phyloP scores from a whole-genome alignment of 2,113 vertebrate species.

The Aplodontia rufa region DNA sequence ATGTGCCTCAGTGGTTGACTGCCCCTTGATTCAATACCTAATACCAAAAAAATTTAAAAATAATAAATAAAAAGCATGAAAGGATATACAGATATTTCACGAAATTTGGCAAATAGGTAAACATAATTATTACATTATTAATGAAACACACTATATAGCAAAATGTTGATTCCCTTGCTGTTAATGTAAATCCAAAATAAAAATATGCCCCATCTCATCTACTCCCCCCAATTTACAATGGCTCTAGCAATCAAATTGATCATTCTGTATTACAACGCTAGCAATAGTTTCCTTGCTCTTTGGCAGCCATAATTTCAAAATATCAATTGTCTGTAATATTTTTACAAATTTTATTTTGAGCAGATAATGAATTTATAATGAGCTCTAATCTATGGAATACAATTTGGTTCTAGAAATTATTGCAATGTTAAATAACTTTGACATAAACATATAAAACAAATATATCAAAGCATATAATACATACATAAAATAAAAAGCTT shows the following conservation, averaged over 20 bases:
- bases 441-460: background rate
- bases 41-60: no score
- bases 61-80: background rate
- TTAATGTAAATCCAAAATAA: conserved; percentile 26
- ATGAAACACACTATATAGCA: background rate
- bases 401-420: conserved; percentile 35
- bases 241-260: background rate
- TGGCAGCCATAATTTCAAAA: background rate
- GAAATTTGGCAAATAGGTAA: background rate
- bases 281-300: background rate
- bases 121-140: background rate
- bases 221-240: background rate
- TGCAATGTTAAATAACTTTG: background rate
- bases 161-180: background rate
- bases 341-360: conserved; percentile 24
- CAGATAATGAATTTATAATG: background rate
- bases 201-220: background rate
- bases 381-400: background rate
- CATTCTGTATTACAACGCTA: background rate
- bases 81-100: background rate
- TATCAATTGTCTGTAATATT: background rate
- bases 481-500: background rate
- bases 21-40: no score
- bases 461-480: background rate
- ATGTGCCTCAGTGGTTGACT: no score